Evolutionary conservation across 2,888 invertebrate species (phyloP).

Genomic region (Platycheirus albimanus): DNA sequence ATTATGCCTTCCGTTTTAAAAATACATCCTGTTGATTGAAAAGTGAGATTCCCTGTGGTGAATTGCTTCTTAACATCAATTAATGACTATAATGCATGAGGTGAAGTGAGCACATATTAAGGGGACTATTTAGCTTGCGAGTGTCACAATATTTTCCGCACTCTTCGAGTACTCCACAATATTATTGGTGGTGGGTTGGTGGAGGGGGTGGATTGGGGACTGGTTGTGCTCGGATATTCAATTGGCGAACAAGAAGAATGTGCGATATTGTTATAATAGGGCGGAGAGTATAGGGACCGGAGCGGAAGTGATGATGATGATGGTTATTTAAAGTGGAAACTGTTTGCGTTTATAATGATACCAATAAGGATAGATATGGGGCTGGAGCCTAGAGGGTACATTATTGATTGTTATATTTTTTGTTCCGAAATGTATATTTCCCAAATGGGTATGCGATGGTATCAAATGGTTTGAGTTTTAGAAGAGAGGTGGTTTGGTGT

Average conservation of each 20-base stretch:
- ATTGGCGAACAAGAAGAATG: slow-evolving; percentile 11
- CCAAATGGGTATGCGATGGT: slow-evolving; percentile 17
- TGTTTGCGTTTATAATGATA: slow-evolving; percentile 57
- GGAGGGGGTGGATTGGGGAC: background rate
- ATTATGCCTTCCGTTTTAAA: slow-evolving; percentile 54
- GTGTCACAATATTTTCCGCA: slow-evolving; percentile 53
- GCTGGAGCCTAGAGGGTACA: background rate
- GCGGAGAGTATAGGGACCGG: too few relatives aligned
- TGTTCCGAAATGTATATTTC: slow-evolving; percentile 26
- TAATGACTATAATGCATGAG: slow-evolving; percentile 59
- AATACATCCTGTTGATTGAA: slow-evolving; percentile 57
- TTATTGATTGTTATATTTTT: slow-evolving; percentile 29
- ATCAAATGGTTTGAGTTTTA: slow-evolving; percentile 8
- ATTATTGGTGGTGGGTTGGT: too few relatives aligned
- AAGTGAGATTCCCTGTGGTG: slow-evolving; percentile 61
- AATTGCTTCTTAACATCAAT: slow-evolving; percentile 72
- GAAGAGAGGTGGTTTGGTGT: background rate
- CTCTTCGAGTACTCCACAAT: background rate
- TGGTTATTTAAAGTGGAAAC: slow-evolving; percentile 65
- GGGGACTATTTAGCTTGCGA: slow-evolving; percentile 52
- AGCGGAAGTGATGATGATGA: slow-evolving; percentile 30
- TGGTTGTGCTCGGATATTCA: background rate
- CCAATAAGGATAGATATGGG: background rate
- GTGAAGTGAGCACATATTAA: slow-evolving; percentile 42
- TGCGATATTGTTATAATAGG: slow-evolving; percentile 6